Evolutionary conservation across 35 echinoderm and acorn worm species (phyloP).

Genomic region (Ophioderma brevispina): DNA sequence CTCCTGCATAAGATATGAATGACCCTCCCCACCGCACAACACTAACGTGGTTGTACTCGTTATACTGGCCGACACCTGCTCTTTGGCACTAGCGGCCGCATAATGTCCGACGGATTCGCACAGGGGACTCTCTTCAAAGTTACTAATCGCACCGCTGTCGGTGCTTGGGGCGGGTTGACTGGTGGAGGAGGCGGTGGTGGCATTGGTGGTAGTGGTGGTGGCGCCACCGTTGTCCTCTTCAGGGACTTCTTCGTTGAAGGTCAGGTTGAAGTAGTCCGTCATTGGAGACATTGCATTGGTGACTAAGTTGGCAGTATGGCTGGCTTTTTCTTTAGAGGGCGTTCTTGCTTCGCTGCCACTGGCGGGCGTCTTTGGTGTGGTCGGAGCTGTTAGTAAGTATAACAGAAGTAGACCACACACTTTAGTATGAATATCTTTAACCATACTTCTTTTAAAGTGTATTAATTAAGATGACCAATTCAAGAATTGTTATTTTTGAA

Average conservation of each 20-base stretch:
- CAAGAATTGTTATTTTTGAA: too few species aligned
- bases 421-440: too few species aligned
- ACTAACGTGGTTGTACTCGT: conserved; percentile 88
- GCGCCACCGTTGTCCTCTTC: conserved; percentile 13
- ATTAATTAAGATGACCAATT: too few species aligned
- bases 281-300: conserved; percentile 92
- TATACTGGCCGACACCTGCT: conserved; percentile 79
- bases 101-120: neutral
- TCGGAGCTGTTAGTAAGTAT: too few species aligned
- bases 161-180: conserved; percentile 47
- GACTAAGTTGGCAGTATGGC: conserved; percentile 74
- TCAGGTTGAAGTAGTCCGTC: conserved; percentile 89
- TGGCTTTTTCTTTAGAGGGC: conserved; percentile 51
- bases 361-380: neutral
- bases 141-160: conserved; percentile 19
- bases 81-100: conserved; percentile 32
- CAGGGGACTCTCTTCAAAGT: conserved; percentile 24
- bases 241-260: conserved; percentile 53
- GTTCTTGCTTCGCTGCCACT: conserved; percentile 15
- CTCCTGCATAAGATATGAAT: conserved; percentile 77
- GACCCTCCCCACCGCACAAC: conserved; percentile 88
- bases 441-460: too few species aligned
- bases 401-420: too few species aligned
- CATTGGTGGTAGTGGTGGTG: too few species aligned
- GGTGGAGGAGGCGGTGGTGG: conserved; percentile 9